Evolutionary conservation across 2,888 invertebrate genomes (phyloP), one percentile per base, ranked within the genome.

Genomic region (Drosophila crucigera): DNA sequence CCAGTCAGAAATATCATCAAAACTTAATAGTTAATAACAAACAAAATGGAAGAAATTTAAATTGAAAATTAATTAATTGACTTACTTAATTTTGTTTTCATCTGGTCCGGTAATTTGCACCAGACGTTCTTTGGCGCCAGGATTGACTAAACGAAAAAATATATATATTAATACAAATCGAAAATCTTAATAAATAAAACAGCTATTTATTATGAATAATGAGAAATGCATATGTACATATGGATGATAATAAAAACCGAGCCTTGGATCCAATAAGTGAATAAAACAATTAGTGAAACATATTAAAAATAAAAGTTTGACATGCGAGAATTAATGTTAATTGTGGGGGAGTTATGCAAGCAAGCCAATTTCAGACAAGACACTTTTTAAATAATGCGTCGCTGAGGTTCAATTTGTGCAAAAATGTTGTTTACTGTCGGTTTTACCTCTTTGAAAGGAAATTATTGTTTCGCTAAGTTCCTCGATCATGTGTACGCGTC

Each of bases 401-500:
- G 41, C 49, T 47, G 55, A 19, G 7, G 30, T 47, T 50, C 35
- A 49, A 60, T 54, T 56, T 14, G 25, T 47, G 47, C 47, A 25
- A 30, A 25, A 47, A 37, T 50, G 4, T 28, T 25, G 30, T 47
- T 47, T 22, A 22, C 53, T n/a, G 43, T 41, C 59, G 53, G 50
- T 62, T 75, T 80, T 97, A 98, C 98, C 98, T 98, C 98, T 96
- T 96, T 99, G 98, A 96, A 99, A 99, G 94, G 98, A 98, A 95
- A 99, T 98, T 94, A 99, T 98, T 94, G 98, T 98, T 95, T 98
- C 98, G 95, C 98, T 98, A 94, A 99, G 96, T 95, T 98, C 98
- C 95, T 99, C 99, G 94, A 99, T 99, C 97, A 98, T 98, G 95
- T 98, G 98, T 94, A 99, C 98, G 94, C 99, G 96, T 93, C 98